Percentiles rank a stretch among this genome's conserved stretches.
Conservation (phyloP, 2,113 vertebrate species). For the Nibea coibor region DNA sequence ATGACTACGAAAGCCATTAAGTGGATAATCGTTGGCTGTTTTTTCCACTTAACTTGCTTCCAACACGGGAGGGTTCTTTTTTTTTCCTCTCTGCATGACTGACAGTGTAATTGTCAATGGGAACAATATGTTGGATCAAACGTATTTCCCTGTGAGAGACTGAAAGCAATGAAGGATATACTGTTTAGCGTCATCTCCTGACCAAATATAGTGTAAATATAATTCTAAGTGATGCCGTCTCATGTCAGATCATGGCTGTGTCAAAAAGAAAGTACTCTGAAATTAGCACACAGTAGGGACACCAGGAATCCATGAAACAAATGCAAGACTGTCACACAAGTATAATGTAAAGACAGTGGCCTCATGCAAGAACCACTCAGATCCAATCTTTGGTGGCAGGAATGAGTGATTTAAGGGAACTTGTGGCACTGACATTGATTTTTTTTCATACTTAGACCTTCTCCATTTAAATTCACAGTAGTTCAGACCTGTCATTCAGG, state of each 20-base stretch:
- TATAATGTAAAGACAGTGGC: background rate
- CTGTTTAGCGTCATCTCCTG: conserved; percentile 27
- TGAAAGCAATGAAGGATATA: background rate
- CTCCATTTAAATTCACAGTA: background rate
- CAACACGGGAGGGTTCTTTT: conserved; percentile 21
- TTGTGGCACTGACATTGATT: background rate
- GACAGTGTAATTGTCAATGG: conserved; percentile 45
- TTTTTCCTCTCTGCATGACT: conserved; percentile 18
- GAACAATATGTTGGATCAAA: conserved; percentile 50
- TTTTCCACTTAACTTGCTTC: conserved; percentile 50
- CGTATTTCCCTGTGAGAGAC: conserved; percentile 6
- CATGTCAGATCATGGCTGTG: conserved; percentile 14
- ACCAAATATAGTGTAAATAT: background rate
- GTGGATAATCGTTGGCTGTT: conserved; percentile 44
- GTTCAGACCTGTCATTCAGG: background rate
- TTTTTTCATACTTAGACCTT: background rate
- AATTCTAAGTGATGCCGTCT: background rate
- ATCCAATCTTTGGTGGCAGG: background rate
- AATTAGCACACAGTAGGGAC: conserved; percentile 12
- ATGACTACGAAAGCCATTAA: conserved; percentile 64
- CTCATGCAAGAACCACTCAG: background rate
- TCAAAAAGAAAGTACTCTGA: background rate
- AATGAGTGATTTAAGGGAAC: background rate
- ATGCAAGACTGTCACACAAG: background rate
- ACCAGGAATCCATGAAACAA: background rate